Base-by-base conservation (phyloP, 1,140 invertebrate genomes). In the Drosophila dunni region DNA sequence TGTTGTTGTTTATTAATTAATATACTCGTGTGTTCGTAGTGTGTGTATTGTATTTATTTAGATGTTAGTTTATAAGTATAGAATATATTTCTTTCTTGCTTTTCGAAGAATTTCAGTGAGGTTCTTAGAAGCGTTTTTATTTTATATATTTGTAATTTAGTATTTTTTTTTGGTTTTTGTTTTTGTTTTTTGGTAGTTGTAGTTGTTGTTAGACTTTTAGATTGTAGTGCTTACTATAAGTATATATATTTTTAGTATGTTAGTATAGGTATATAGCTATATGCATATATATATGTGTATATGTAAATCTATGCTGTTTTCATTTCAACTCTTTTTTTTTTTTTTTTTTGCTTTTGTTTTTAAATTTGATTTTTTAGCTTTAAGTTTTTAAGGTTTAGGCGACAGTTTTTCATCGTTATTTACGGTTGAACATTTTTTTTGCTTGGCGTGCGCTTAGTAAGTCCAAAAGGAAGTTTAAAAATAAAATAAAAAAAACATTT, bases 101-200 rank as follows among this genome's bases (percentile, higher is more conserved):
- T 77, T 65, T 81, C 57, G 90, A 91, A 91, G 90, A 91, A 91
- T 91, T 91, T 91, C 90, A 90, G 90, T 91, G 90, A 91, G 90
- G 90, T 89, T 82, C 74, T 73, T 79, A 89, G 85, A 89, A 89
- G 84, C 80, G 84, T 88, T 88, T 77, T 44, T 11, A 44, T 73
- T 54, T 56, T 58, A 57, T 38, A 48, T 29, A 29, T 29, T 29
- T 29, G 24, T 29, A 29, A 29, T 0, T 29, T 29, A 29, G 24
- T 29, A 29, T 29, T 29, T 29, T 29, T 29, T 29, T 29, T 29
- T 29, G 24, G 3, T 29, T 68, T 63, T 56, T 65, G 36, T 66
- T 54, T 62, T 61, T 15, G 7, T 65, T 75, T 62, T 65, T 75
- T 62, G 46, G 42, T 63, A 67, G 36, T 77, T 80, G 44, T 75